Evolutionary conservation across 2,888 invertebrate species (phyloP).

Genomic region (Norana najaformis): DNA sequence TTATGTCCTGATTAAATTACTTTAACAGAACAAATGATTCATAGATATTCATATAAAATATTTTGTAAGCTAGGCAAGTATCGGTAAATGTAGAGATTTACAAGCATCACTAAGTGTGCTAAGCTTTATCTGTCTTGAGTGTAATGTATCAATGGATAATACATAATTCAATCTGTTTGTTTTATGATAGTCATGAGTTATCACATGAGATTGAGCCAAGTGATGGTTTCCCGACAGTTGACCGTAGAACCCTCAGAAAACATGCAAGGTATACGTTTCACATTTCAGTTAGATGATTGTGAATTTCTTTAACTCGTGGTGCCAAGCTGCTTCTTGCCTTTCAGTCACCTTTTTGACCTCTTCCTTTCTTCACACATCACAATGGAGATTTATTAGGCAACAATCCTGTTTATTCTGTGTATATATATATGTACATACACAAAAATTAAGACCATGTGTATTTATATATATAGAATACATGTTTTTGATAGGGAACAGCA

Average conservation of each 20-base stretch:
- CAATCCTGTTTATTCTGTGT: background rate
- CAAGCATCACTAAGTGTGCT: background rate
- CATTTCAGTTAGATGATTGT: background rate
- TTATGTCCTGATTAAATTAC: background rate
- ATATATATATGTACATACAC: no score
- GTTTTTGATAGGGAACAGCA: no score
- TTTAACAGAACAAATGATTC: background rate
- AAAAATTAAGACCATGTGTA: no score
- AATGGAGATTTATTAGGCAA: background rate
- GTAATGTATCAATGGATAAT: background rate
- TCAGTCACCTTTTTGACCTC: no score
- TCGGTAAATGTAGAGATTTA: background rate
- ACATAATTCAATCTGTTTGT: background rate
- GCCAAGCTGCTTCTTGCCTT: background rate
- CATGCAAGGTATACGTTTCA: slow-evolving; percentile 14
- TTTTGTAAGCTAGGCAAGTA: background rate
- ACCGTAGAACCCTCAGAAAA: slow-evolving; percentile 16
- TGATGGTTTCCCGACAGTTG: background rate
- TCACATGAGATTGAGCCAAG: slow-evolving; percentile 45
- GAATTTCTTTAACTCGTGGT: background rate
- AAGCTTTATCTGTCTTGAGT: no score
- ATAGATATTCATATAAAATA: background rate
- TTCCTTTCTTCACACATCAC: background rate
- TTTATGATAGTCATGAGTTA: slow-evolving; percentile 42
- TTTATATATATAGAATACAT: no score